These are phyloP conservation scores for Nyctibius bracteatus DNA, from an alignment of 2,113 vertebrate species.

Conservation along the genomic window DNA sequence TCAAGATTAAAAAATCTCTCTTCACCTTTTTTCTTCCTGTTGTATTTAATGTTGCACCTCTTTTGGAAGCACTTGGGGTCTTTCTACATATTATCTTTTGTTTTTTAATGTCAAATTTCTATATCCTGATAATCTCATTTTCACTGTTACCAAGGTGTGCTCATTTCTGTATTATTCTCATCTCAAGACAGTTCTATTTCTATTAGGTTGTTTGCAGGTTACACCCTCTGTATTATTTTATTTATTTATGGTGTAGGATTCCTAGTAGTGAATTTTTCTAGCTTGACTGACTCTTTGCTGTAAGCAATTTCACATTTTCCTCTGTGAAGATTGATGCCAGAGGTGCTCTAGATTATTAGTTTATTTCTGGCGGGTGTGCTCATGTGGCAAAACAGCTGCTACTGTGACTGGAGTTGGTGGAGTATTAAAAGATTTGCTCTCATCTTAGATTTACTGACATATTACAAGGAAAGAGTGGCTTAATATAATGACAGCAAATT, in stretches of 20 bases:
- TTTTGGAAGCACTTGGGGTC: background rate
- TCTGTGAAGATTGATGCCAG: background rate
- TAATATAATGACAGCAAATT: background rate
- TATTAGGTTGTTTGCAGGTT: background rate
- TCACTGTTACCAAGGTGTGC: background rate
- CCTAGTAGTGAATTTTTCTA: background rate
- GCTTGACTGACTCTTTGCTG: background rate
- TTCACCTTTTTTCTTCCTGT: background rate
- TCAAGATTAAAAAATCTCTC: background rate
- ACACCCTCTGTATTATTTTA: background rate
- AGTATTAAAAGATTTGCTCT: background rate
- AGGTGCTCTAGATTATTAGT: background rate
- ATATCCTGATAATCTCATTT: background rate
- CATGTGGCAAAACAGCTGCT: conserved; percentile 13
- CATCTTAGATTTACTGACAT: background rate
- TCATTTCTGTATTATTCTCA: background rate
- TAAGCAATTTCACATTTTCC: background rate
- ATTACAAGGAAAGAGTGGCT: background rate
- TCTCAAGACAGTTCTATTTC: background rate
- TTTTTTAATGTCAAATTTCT: background rate
- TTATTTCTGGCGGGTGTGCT: background rate
- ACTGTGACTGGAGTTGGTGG: background rate
- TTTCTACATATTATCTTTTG: background rate
- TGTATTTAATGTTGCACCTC: background rate
- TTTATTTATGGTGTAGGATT: background rate